These are phyloP conservation scores for Drosophila fungiperda DNA, from an alignment of 2,888 invertebrate species.

Conservation along the genomic window DNA sequence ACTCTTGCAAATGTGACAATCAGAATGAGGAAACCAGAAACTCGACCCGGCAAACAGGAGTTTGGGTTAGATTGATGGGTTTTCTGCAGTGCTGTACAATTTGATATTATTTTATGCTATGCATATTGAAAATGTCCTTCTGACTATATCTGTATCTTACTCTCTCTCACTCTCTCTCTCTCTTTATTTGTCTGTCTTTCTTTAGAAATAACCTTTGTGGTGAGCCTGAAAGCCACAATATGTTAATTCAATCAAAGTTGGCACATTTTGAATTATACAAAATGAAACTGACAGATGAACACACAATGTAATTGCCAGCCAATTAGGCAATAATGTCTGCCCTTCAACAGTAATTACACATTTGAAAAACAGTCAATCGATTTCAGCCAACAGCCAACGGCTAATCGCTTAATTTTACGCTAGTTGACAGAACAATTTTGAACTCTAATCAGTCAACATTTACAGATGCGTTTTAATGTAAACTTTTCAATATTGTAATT, in stretches of 20 bases:
- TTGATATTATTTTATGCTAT: constrained; percentile 35
- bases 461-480: background rate
- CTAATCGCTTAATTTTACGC: background rate
- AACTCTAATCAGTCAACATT: background rate
- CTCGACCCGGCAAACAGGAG: background rate
- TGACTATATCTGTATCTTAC: background rate
- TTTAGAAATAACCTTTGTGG: background rate
- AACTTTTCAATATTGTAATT: background rate
- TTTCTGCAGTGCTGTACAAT: constrained; percentile 16
- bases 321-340: constrained; percentile 22
- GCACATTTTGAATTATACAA: background rate
- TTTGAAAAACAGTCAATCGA: constrained; percentile 6
- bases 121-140: background rate
- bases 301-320: constrained; percentile 23
- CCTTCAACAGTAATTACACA: constrained; percentile 17
- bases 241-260: constrained; percentile 14
- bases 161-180: background rate
- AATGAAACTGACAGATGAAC: constrained; percentile 20
- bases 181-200: background rate
- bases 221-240: constrained; percentile 14
- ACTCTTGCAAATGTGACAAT: background rate
- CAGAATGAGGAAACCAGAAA: background rate
- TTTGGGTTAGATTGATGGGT: background rate
- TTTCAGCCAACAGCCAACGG: background rate
- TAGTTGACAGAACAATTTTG: background rate